Conservation (phyloP, 2,888 invertebrate genomes). For the Acholoe squamosa region DNA sequence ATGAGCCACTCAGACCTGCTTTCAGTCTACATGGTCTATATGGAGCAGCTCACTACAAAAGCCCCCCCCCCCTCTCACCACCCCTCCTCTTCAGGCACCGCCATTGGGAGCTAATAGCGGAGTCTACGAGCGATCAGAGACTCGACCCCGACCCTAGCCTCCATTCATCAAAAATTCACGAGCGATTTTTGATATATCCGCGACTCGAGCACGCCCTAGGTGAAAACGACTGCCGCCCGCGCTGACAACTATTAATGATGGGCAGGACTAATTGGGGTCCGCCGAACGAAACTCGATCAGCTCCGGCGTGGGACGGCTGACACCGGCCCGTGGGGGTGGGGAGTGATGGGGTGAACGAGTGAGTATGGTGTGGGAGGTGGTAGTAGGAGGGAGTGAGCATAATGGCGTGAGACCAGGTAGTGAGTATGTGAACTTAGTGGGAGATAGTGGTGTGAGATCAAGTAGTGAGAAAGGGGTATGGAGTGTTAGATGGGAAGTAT, state of each 20-base stretch:
- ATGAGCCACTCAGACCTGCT: no score
- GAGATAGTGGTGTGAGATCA: no score
- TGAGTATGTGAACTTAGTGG: no score
- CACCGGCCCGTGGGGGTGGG: not conserved
- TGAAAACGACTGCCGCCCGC: slow-evolving; percentile 42
- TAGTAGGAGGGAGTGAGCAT: not conserved
- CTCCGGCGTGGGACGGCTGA: not conserved
- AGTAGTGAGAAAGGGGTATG: no score
- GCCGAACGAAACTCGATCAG: slow-evolving; percentile 13
- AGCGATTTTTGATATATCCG: slow-evolving; percentile 29
- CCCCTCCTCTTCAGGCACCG: no score
- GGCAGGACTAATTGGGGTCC: slow-evolving; percentile 24
- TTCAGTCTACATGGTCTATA: no score
- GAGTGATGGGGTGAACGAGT: not conserved
- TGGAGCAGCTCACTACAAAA: slow-evolving; percentile 11
- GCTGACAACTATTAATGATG: slow-evolving; percentile 42
- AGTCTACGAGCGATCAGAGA: slow-evolving; percentile 4
- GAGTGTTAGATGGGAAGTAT: no score
- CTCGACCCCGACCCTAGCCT: not conserved
- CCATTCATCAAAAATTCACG: slow-evolving; percentile 52
- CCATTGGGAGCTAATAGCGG: not conserved
- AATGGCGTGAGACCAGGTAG: no score
- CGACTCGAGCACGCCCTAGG: slow-evolving; percentile 31
- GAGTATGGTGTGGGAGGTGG: not conserved
- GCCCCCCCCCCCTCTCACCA: not conserved